These are phyloP conservation scores for Chaetorhynchus papuensis DNA, from an alignment of 2,113 vertebrate species.

Conservation along the genomic window DNA sequence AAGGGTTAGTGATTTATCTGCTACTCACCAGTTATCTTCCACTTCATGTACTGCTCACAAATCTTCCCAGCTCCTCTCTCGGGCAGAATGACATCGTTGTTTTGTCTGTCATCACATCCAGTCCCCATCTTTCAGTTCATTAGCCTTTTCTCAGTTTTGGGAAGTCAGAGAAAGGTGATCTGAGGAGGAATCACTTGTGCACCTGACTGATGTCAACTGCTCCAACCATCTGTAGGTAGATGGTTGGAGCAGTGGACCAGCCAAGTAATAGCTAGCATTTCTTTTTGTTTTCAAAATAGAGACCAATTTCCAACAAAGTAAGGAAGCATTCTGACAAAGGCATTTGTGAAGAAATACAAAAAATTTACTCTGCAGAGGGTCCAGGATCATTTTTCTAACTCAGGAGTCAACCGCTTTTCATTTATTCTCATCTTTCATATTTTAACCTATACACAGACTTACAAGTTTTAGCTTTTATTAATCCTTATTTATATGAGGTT, in stretches of 20 bases:
- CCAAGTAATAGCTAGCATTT: background rate
- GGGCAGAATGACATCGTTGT: rapidly evolving
- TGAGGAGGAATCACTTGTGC: background rate
- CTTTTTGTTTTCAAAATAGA: background rate
- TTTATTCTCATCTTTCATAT: background rate
- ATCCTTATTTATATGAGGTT: background rate
- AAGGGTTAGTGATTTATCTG: background rate
- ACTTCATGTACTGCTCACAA: background rate
- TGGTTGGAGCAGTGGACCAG: background rate
- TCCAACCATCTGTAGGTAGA: background rate
- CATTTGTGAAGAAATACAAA: background rate
- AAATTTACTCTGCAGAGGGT: background rate
- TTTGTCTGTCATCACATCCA: background rate
- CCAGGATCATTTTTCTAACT: background rate
- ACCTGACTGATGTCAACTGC: background rate
- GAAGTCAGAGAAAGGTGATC: background rate
- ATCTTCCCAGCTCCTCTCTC: background rate
- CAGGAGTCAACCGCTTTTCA: background rate
- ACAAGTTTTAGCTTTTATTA: background rate
- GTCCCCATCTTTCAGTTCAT: background rate
- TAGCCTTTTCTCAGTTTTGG: background rate
- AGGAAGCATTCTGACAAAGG: background rate
- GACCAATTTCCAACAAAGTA: background rate
- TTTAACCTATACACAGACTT: background rate
- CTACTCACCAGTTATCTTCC: background rate